phyloP scores from a whole-genome alignment of 2,113 vertebrate genomes.

The Albula glossodonta region DNA sequence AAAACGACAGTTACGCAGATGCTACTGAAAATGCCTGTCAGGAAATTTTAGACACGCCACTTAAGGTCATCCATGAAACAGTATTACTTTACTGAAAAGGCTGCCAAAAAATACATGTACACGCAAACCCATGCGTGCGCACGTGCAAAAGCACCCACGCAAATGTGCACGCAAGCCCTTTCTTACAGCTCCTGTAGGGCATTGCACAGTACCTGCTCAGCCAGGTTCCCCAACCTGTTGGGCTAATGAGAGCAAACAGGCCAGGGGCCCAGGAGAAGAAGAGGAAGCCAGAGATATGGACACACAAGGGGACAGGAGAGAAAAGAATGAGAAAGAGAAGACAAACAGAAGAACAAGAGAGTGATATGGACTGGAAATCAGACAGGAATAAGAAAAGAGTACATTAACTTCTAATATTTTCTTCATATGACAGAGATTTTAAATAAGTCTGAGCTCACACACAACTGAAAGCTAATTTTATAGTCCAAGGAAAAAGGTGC shows the following conservation, averaged over 20 bases:
- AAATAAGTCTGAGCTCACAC: neutral
- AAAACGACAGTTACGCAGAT: too few relatives aligned
- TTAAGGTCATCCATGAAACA: too few relatives aligned
- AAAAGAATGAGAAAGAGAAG: slow-evolving; percentile 24
- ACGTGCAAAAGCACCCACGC: neutral
- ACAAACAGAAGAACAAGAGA: slow-evolving; percentile 17
- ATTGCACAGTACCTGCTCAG: slow-evolving; percentile 90
- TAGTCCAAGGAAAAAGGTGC: neutral
- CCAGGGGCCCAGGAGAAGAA: slow-evolving; percentile 63
- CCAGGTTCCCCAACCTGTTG: slow-evolving; percentile 97
- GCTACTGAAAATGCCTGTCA: too few relatives aligned
- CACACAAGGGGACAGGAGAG: slow-evolving; percentile 31
- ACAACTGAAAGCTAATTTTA: neutral
- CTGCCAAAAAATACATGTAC: neutral
- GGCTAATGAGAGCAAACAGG: slow-evolving; percentile 85
- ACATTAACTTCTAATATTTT: neutral
- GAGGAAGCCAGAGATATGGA: slow-evolving; percentile 22
- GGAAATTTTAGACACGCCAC: too few relatives aligned
- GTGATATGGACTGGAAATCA: neutral
- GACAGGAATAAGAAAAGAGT: neutral
- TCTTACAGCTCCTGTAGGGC: slow-evolving; percentile 45
- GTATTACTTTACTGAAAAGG: too few relatives aligned
- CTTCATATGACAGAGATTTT: neutral
- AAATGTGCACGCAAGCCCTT: neutral
- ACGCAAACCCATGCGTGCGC: neutral